Percentiles rank a stretch among this genome's conserved stretches.
Evolutionary conservation across 1,140 invertebrate species (phyloP).

Genomic region (Euura saliciscinereae): DNA sequence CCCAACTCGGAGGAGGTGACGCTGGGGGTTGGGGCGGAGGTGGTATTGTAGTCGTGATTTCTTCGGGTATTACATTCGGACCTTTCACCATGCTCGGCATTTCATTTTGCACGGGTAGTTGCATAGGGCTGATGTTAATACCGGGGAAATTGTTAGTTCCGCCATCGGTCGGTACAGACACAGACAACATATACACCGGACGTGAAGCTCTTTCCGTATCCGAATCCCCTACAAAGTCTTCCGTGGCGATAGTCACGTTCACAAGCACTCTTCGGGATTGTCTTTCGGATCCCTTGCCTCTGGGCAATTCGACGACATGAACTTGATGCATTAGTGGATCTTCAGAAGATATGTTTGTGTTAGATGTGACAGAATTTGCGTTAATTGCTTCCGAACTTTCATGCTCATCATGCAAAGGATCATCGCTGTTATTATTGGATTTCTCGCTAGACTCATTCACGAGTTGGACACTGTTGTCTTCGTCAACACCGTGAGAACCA

Average conservation of each 20-base stretch:
- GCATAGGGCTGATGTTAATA: constrained; percentile 63
- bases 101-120: constrained; percentile 29
- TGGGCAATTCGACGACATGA: constrained; percentile 27
- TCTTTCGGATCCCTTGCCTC: constrained; percentile 19
- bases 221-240: constrained; percentile 47
- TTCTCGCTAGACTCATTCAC: neutral
- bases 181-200: constrained; percentile 74
- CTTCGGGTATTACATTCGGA: constrained; percentile 41
- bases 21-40: constrained; percentile 41
- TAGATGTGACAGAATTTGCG: constrained; percentile 8
- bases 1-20: constrained; percentile 52
- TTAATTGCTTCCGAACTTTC: constrained; percentile 18
- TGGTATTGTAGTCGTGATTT: constrained; percentile 25
- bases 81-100: constrained; percentile 32
- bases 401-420: constrained; percentile 18
- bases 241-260: constrained; percentile 76
- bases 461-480: neutral
- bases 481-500: neutral
- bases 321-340: constrained; percentile 23
- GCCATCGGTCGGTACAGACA: constrained; percentile 70
- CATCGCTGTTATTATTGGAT: neutral
- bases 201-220: constrained; percentile 61
- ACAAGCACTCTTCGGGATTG: constrained; percentile 68
- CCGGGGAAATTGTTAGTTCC: constrained; percentile 60
- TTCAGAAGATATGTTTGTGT: neutral